Evolutionary conservation across 2,113 vertebrate genomes (phyloP).

Genomic region (Bubo scandiacus): DNA sequence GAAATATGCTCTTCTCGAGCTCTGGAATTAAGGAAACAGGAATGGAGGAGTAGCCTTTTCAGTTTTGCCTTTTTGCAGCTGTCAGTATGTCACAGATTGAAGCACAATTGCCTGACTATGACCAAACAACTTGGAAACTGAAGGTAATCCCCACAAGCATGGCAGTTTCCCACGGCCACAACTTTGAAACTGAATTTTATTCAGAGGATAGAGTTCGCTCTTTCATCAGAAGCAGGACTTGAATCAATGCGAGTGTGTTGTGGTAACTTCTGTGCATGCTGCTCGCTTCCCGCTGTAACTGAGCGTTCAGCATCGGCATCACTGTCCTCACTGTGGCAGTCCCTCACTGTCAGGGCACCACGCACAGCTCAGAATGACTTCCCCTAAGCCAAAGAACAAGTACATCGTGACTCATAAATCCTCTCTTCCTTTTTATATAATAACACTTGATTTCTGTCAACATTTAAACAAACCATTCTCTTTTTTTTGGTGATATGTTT

Average conservation of each 20-base stretch:
- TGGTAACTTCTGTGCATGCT: not conserved
- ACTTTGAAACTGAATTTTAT: conserved; percentile 82
- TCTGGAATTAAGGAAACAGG: not conserved
- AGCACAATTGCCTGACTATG: conserved; percentile 78
- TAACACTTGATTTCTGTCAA: not conserved
- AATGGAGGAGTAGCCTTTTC: not conserved
- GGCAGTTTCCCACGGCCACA: conserved; percentile 82
- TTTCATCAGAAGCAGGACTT: conserved; percentile 73
- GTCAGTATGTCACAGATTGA: conserved; percentile 68
- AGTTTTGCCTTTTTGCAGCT: not conserved
- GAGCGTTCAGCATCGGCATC: not conserved
- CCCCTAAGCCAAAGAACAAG: not conserved
- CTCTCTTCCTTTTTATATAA: not conserved
- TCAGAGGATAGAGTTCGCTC: conserved; percentile 65
- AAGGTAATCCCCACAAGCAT: conserved; percentile 82
- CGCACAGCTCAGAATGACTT: not conserved
- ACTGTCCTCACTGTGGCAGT: not conserved
- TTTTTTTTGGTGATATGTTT: not conserved
- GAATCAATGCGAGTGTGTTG: conserved; percentile 70
- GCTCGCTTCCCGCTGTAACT: not conserved
- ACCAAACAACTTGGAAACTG: conserved; percentile 83
- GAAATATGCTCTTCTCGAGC: not conserved
- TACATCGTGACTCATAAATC: not conserved
- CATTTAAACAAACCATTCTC: not conserved
- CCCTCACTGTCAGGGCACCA: not conserved